Base-by-base conservation (phyloP, 2,888 invertebrate genomes). In the Andrena marginata region DNA sequence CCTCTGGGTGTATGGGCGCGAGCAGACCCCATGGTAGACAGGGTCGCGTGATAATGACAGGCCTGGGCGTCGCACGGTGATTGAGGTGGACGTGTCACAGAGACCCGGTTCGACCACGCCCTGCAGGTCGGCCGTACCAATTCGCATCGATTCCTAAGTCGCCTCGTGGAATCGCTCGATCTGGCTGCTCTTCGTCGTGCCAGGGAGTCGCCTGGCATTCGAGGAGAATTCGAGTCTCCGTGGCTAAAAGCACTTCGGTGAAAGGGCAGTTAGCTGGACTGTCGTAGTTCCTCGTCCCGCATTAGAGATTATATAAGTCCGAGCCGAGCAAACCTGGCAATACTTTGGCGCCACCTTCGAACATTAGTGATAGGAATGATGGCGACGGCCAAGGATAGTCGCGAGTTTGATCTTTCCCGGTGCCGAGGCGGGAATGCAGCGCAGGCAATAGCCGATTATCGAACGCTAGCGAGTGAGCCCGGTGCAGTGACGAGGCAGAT, bases 41-140 rank as follows among this genome's bases (percentile, higher is more conserved):
- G 91, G 90, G 92, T 92, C 92, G 93, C 92, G 94, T 94, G 94
- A 94, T 94, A 94, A 93, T 93, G 93, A 93, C 93, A 93, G 94
- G 92, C 91, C 90, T 91, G 89, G 92, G 92, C 91, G 92, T 92
- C 91, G 89, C 88, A 89, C 88, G 87, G 92, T 93, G 93, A 93
- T 93, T 92, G 92, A 93, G 92, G 91, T 91, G 90, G 86, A 89
- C 89, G 89, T 92, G 92, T 93, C 93, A 92, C 91, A 91, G 90
- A 91, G 91, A 91, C 90, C 90, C 89, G 89, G 85, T 90, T 91
- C 90, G 89, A 89, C 93, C 91, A 91, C 92, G 92, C 92, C 92
- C 91, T 88, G 85, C 84, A 85, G 77, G 87, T 86, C 86, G 85
- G 85, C 54, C 80, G 87, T 87, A 86, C 90, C 90, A 87, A 90